These are phyloP conservation scores for Sarcoramphus papa DNA, from an alignment of 2,797 vertebrate species.

Conservation along the genomic window DNA sequence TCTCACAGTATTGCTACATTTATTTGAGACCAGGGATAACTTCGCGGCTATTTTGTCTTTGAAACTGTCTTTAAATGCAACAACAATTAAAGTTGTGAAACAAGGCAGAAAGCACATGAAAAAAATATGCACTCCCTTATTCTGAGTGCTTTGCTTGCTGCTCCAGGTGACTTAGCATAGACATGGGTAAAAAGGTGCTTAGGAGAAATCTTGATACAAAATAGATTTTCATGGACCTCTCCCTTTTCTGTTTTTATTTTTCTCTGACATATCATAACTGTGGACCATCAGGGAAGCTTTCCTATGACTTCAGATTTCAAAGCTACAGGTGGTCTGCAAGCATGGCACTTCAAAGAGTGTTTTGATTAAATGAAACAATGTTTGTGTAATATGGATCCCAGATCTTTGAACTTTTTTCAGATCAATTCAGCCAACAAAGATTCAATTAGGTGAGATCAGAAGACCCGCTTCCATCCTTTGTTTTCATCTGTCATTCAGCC, in stretches of 20 bases:
- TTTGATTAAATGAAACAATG: constrained; percentile 79
- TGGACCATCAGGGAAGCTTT: constrained; percentile 53
- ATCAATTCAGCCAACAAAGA: constrained; percentile 82
- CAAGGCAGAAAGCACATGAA: constrained; percentile 8
- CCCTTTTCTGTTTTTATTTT: constrained; percentile 29
- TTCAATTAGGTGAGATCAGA: constrained; percentile 87
- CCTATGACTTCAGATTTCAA: constrained; percentile 82
- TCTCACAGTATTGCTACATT: not conserved
- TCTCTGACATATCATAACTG: constrained; percentile 27
- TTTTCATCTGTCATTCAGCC: constrained; percentile 69
- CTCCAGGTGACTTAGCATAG: not conserved
- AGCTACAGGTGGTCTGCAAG: constrained; percentile 84
- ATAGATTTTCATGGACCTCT: constrained; percentile 37
- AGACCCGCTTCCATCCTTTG: constrained; percentile 38
- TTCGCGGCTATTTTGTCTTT: not conserved
- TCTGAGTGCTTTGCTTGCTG: not conserved
- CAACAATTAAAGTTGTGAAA: constrained; percentile 25
- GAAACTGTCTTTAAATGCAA: constrained; percentile 12
- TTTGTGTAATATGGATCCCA: constrained; percentile 72
- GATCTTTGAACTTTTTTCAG: constrained; percentile 86
- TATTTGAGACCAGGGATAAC: not conserved
- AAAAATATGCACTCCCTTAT: not conserved
- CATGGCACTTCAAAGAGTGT: constrained; percentile 85
- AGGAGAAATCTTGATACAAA: constrained; percentile 58
- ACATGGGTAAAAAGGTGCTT: constrained; percentile 9